These are phyloP conservation scores for Ips nitidus DNA, from an alignment of 1,140 invertebrate species.

Conservation along the genomic window DNA sequence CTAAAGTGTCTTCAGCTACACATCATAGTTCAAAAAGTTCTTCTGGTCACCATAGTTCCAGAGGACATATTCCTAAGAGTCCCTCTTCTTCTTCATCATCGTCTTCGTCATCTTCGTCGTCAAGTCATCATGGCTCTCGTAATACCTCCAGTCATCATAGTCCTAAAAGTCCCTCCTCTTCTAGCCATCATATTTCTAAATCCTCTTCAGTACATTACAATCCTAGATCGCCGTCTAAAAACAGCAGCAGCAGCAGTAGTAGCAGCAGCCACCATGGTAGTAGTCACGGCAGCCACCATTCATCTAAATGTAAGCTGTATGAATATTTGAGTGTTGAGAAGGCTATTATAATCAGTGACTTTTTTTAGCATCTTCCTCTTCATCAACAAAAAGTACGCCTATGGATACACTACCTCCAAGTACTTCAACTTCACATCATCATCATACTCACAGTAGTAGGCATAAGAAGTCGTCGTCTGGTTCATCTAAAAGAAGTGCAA, in stretches of 20 bases:
- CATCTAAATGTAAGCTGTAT: conserved; percentile 16
- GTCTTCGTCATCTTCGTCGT: not conserved
- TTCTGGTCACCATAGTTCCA: conserved; percentile 20
- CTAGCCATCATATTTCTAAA: conserved; percentile 8
- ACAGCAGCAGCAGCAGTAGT: conserved; percentile 5
- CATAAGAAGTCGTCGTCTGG: conserved; percentile 25
- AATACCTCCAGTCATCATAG: conserved; percentile 11
- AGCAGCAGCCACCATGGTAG: conserved; percentile 4
- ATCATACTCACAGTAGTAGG: conserved; percentile 22
- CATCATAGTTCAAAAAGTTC: conserved; percentile 25
- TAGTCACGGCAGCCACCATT: not conserved
- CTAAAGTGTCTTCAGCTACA: conserved; percentile 11
- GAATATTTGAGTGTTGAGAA: not conserved
- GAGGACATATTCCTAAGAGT: conserved; percentile 8
- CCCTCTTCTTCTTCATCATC: conserved; percentile 4
- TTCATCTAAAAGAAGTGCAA: conserved; percentile 17
- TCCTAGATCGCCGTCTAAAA: conserved; percentile 9
- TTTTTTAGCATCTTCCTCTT: not conserved
- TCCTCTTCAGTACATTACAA: conserved; percentile 5
- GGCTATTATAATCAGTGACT: not conserved
- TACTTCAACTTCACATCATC: conserved; percentile 18
- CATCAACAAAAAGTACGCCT: conserved; percentile 7
- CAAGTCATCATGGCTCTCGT: conserved; percentile 8
- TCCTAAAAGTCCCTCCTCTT: conserved; percentile 15
- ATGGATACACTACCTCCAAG: conserved; percentile 24